Evolutionary conservation across 1,140 invertebrate species (phyloP).

Genomic region (Scaptomyza montana): DNA sequence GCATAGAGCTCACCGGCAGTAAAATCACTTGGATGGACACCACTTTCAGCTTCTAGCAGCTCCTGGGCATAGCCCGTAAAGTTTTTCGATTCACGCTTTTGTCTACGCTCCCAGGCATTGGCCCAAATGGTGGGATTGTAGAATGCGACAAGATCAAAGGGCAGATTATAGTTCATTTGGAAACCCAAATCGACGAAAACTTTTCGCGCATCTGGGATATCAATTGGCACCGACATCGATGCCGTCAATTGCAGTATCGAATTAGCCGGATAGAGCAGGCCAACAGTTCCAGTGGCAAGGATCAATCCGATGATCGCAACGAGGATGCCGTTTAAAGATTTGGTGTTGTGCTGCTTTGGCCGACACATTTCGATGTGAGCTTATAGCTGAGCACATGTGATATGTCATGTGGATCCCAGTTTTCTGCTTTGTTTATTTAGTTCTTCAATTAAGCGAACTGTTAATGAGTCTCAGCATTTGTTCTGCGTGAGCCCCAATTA

Average conservation of each 20-base stretch:
- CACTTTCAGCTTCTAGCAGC: slow-evolving; percentile 14
- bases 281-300: not conserved
- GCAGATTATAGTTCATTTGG: slow-evolving; percentile 77
- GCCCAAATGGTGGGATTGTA: slow-evolving; percentile 70
- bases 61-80: slow-evolving; percentile 1
- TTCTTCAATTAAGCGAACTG: slow-evolving; percentile 62
- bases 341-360: slow-evolving; percentile 45
- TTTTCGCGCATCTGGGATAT: slow-evolving; percentile 51
- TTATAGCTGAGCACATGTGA: slow-evolving; percentile 1
- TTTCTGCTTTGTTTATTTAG: slow-evolving; percentile 60
- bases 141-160: slow-evolving; percentile 50
- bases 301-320: slow-evolving; percentile 10
- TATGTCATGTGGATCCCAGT: slow-evolving; percentile 5
- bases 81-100: slow-evolving; percentile 40
- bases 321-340: slow-evolving; percentile 21
- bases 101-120: slow-evolving; percentile 46
- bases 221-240: slow-evolving; percentile 60
- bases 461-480: slow-evolving; percentile 64
- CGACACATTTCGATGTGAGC: slow-evolving; percentile 61
- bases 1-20: slow-evolving; percentile 75
- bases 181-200: slow-evolving; percentile 72
- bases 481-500: slow-evolving; percentile 64
- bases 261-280: slow-evolving; percentile 41
- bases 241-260: slow-evolving; percentile 60
- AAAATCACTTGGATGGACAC: slow-evolving; percentile 62